phyloP scores from a whole-genome alignment of 2,888 invertebrate species.

The Koerneria pararmatus region DNA sequence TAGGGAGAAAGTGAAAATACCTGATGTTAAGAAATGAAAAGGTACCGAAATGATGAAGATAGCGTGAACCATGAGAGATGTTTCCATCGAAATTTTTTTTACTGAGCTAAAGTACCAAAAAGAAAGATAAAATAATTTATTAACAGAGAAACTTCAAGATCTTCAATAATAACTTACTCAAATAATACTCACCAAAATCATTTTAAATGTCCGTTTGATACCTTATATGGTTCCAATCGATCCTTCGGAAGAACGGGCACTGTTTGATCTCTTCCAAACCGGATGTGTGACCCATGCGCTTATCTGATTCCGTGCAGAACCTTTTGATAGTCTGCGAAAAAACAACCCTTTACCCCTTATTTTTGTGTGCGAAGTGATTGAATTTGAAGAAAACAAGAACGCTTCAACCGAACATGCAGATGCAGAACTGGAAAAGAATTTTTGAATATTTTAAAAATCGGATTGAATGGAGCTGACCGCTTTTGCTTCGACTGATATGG shows the following conservation, averaged over 20 bases:
- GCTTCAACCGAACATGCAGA: background rate
- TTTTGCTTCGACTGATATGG: constrained; percentile 89
- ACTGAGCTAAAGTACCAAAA: no score
- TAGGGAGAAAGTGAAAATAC: no score
- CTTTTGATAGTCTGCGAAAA: constrained; percentile 52
- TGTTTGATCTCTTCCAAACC: constrained; percentile 87
- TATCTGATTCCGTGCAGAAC: constrained; percentile 93
- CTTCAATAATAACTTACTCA: no score
- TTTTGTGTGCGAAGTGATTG: background rate
- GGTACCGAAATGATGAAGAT: no score
- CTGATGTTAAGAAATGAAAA: no score
- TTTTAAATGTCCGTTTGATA: constrained; percentile 34
- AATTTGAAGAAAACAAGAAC: background rate
- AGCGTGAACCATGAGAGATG: no score
- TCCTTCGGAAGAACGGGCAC: constrained; percentile 84
- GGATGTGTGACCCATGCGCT: constrained; percentile 78
- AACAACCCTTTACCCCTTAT: background rate
- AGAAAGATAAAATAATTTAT: no score
- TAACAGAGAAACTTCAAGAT: no score
- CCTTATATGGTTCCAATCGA: constrained; percentile 98
- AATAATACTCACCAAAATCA: no score
- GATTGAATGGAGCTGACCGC: constrained; percentile 40
- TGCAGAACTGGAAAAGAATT: background rate
- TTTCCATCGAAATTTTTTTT: no score
- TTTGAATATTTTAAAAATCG: background rate